Evolutionary conservation across 1,140 invertebrate genomes (phyloP), one percentile per base, ranked within the genome.

Genomic region (Drosophila asahinai): DNA sequence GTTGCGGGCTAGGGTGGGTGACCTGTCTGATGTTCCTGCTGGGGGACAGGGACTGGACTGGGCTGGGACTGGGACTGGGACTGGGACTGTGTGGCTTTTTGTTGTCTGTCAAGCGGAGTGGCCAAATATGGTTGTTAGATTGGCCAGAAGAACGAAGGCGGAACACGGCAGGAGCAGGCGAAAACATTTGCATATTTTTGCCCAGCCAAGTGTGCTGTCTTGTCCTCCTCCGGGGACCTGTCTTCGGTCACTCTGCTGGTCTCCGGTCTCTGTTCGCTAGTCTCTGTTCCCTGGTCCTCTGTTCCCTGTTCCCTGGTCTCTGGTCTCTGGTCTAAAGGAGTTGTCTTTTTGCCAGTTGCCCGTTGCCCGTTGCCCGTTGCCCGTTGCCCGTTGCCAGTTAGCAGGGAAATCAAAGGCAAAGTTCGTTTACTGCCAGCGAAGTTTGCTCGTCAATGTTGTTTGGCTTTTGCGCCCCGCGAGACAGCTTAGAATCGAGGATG

Each of bases 41-140:
- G 49, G 51, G 40, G 36, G 63, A 65, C 64, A 27, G 52, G 33
- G 22, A 40, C 33, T 12, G 43, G 63, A 59, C 49, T 36, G 52
- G 33, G 19, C 30, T 22, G 8, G 25, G 62, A 59, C 49, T 36
- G 52, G 33, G 19, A 38, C 30, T 15, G 25, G 62, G 57, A 25
- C 45, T 55, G 63, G 25, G 52, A 58, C 22, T 62, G 49, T 62
- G 49, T 54, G 71, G 60, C 64, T 80, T 89, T 90, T 90, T 86
- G 86, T 89, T 90, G 86, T 86, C 86, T 86, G 78, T 90, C 86
- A 89, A 86, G 78, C 71, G 40, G 79, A 90, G 86, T 89, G 86
- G 86, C 86, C 86, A 89, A 89, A 89, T 89, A 89, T 90, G 86
- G 86, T 90, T 89, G 86, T 89, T 89, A 89, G 84, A 79, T 81